Conservation (phyloP, 2,113 vertebrate species). For the Hypomesus transpacificus region DNA sequence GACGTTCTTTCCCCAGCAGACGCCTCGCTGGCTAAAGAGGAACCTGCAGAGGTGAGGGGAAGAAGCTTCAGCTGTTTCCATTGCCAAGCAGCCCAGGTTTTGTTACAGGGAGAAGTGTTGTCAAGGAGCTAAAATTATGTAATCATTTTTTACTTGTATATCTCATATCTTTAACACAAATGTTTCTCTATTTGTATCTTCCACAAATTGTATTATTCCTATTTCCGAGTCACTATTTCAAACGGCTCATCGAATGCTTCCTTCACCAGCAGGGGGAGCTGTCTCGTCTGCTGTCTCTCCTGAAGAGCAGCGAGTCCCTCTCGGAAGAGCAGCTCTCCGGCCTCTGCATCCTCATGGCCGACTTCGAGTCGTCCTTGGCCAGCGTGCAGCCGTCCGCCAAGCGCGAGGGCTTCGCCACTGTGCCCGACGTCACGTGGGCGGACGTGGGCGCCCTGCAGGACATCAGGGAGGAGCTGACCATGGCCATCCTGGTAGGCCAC, state of each 20-base stretch:
- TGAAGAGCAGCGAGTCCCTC: conserved; percentile 74
- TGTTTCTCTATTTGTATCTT: too few relatives aligned
- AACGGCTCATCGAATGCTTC: too few relatives aligned
- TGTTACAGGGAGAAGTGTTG: too few relatives aligned
- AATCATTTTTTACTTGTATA: too few relatives aligned
- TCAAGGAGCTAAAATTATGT: too few relatives aligned
- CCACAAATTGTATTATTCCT: too few relatives aligned
- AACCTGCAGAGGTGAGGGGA: too few relatives aligned
- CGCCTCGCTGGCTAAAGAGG: too few relatives aligned
- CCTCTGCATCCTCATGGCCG: conserved; percentile 83
- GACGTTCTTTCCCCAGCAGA: neutral
- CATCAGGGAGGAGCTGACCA: conserved; percentile 89
- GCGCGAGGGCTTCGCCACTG: conserved; percentile 94
- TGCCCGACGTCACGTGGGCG: conserved; percentile 93
- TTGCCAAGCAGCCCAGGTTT: too few relatives aligned
- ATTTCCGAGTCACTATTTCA: too few relatives aligned
- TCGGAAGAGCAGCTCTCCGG: conserved; percentile 80
- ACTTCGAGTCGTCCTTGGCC: conserved; percentile 82
- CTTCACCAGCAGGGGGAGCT: conserved; percentile 76
- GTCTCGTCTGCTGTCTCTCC: conserved; percentile 72
- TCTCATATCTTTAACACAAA: too few relatives aligned
- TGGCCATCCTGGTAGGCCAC: conserved; percentile 90
- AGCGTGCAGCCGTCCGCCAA: conserved; percentile 93
- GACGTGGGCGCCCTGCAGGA: conserved; percentile 90
- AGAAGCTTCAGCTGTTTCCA: too few relatives aligned